phyloP scores from a whole-genome alignment of 35 echinoderm and acorn worm genomes.

The Chiridota heheva region DNA sequence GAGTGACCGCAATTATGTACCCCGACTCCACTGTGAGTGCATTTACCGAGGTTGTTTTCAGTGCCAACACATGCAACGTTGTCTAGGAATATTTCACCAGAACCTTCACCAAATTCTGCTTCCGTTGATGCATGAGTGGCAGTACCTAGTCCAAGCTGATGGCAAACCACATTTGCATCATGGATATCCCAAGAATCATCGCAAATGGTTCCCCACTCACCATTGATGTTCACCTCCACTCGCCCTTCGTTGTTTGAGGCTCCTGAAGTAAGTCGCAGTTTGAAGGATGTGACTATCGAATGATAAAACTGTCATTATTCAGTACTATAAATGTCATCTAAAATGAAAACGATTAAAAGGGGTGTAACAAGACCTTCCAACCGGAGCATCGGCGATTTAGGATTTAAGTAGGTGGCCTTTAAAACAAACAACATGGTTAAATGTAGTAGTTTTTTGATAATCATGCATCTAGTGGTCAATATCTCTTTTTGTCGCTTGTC shows the following conservation, averaged over 20 bases:
- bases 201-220: constrained; percentile 40
- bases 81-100: background rate
- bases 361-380: too few species aligned
- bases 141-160: constrained; percentile 15
- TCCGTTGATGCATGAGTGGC: background rate
- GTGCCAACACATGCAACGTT: constrained; percentile 3
- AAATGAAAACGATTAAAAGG: too few species aligned
- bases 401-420: too few species aligned
- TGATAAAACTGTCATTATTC: background rate
- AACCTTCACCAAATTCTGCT: constrained; percentile 5
- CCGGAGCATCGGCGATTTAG: too few species aligned
- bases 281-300: background rate
- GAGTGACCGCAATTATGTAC: constrained; percentile 1
- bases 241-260: background rate
- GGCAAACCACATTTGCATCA: constrained; percentile 33
- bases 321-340: too few species aligned
- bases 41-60: background rate
- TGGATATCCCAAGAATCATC: constrained; percentile 6
- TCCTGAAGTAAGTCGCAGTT: constrained; percentile 6
- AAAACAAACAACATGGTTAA: too few species aligned
- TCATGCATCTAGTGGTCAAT: too few species aligned
- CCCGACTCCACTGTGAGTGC: background rate
- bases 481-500: too few species aligned
- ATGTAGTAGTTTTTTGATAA: too few species aligned
- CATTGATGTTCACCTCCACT: constrained; percentile 16